Evolutionary conservation across 2,113 vertebrate species (phyloP).

Genomic region (Recurvirostra avosetta): DNA sequence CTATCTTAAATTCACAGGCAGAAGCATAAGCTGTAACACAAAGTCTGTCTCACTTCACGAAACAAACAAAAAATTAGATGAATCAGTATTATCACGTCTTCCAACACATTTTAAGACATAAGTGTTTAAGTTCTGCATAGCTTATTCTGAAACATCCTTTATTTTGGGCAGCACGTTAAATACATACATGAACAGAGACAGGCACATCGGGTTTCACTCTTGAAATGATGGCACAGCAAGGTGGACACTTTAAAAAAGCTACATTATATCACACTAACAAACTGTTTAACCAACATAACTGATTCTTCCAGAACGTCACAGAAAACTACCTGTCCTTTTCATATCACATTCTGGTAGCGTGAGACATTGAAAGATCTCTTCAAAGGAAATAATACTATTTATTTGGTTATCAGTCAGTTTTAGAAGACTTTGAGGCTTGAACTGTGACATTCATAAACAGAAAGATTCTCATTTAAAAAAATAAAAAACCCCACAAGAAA

Average conservation of each 20-base stretch:
- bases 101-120: no score
- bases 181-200: neutral
- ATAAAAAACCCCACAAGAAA: neutral
- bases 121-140: neutral
- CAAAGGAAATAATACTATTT: neutral
- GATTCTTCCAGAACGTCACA: neutral
- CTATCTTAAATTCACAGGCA: neutral
- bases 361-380: neutral
- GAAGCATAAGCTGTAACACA: neutral
- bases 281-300: neutral
- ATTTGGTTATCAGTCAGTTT: neutral
- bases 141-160: neutral
- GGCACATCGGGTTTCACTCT: neutral
- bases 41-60: neutral
- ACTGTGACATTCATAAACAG: neutral
- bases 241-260: neutral
- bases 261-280: neutral
- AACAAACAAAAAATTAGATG: neutral
- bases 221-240: neutral
- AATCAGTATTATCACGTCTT: neutral
- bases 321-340: neutral
- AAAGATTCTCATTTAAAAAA: neutral
- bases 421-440: neutral
- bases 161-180: neutral
- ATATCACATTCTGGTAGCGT: rapidly evolving